Evolutionary conservation across 2,888 invertebrate species (phyloP), one percentile per base, ranked within the genome.

Genomic region (Margaritifera margaritifera): DNA sequence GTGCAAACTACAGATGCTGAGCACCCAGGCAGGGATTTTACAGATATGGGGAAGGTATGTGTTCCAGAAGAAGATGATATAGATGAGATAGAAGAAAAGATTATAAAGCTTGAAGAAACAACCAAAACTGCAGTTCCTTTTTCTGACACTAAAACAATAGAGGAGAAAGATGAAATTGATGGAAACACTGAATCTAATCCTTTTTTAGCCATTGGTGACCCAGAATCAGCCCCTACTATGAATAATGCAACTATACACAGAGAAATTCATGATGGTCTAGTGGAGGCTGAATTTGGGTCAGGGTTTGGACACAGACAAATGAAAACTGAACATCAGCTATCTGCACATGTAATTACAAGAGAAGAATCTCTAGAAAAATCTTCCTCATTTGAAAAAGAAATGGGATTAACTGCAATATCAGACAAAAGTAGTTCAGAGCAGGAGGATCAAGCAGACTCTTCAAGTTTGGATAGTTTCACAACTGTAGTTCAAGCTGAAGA

Each of bases 391-490:
- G n/a, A 57, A 62, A 54, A 62, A 72, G 25, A 69, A 69, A 22
- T 63, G 52, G 31, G 55, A 62, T 52, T 71, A 69, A 58, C 64
- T 57, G 18, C 42, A 31, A 54, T 27, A 27, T 50, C 52, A 19
- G 11, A 31, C 20, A 25, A 64, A 55, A 71, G 71, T 42, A 71
- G 72, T 62, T 56, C 68, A 18, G 78, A 78, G 56, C 69, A 74
- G 61, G 86, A 87, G 71, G 85, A 86, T 73, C 69, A 76, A 25
- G 87, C 84, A 20, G 89, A 90, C 64, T 83, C 87, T 11, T 89
- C 88, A 3, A 88, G 88, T 82, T 84, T 89, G 18, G 89, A 89
- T 71, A 89, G 89, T 74, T 89, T 89, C 84, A 87, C 88, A 54
- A 89, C 89, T 52, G 89, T 89, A 15, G 85, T 89, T 42, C 84